Base-by-base conservation (phyloP, 2,888 invertebrate genomes). In the Clunio marinus region DNA sequence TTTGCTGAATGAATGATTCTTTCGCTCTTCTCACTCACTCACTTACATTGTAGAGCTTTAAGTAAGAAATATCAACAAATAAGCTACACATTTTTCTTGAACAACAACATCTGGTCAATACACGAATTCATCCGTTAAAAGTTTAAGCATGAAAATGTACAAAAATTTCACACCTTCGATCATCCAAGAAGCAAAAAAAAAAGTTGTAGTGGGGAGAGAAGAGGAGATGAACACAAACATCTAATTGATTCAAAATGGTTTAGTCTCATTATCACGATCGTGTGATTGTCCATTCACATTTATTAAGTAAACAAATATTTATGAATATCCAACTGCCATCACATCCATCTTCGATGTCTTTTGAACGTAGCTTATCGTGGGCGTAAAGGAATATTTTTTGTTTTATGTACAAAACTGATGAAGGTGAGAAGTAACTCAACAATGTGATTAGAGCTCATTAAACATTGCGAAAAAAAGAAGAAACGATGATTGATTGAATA, bases 291-390 rank as follows among this genome's bases (percentile, higher is more conserved):
- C 51, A 51, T 22, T n/a, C 20, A 20, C 17, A 51, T 51, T 51
- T n/a, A n/a, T n/a, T n/a, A n/a, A n/a, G n/a, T n/a, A 51, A 51
- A 22, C 17, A 51, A 51, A 51, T 51, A 51, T 51, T 51, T n/a
- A n/a, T n/a, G n/a, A n/a, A n/a, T n/a, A n/a, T n/a, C n/a, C n/a
- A n/a, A n/a, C n/a, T n/a, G n/a, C n/a, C n/a, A n/a, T n/a, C n/a
- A n/a, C n/a, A n/a, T n/a, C n/a, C n/a, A n/a, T n/a, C n/a, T n/a
- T n/a, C n/a, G n/a, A n/a, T n/a, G n/a, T n/a, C n/a, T n/a, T n/a
- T n/a, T n/a, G n/a, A n/a, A n/a, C n/a, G n/a, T n/a, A n/a, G n/a
- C n/a, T n/a, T n/a, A n/a, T n/a, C n/a, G n/a, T n/a, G n/a, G n/a
- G n/a, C n/a, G n/a, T n/a, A n/a, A n/a, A n/a, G n/a, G n/a, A n/a